Evolutionary conservation across 2,113 vertebrate species (phyloP).

Genomic region (Alectura lathami): DNA sequence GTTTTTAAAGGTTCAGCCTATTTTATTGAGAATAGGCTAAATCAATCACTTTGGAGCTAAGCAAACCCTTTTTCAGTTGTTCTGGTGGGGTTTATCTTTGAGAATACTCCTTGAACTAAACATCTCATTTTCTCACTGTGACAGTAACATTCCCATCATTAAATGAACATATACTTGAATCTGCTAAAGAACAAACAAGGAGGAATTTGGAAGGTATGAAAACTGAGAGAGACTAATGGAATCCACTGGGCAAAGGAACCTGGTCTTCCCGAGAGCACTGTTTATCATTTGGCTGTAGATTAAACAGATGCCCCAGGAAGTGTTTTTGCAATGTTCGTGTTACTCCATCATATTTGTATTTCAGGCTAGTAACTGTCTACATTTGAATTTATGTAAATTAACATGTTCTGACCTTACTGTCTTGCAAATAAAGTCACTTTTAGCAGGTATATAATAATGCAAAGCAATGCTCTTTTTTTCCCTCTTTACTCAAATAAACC

Average conservation of each 20-base stretch:
- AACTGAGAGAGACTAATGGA: background rate
- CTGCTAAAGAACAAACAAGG: background rate
- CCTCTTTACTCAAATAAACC: conserved; percentile 3
- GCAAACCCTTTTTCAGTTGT: background rate
- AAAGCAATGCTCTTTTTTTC: background rate
- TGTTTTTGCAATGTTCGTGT: conserved; percentile 45
- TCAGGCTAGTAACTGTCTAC: background rate
- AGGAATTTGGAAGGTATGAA: conserved; percentile 3
- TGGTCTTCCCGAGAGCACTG: conserved; percentile 16
- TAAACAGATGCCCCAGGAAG: conserved; percentile 55
- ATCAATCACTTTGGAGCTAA: background rate
- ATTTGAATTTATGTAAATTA: conserved; percentile 46
- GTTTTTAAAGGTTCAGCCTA: background rate
- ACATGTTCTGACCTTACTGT: conserved; percentile 2
- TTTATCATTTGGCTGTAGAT: conserved; percentile 63
- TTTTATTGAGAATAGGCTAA: background rate
- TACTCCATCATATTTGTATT: conserved; percentile 45
- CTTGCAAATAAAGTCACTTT: conserved; percentile 3
- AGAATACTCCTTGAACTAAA: background rate
- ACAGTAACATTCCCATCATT: background rate
- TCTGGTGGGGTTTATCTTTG: background rate
- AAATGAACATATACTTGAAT: background rate
- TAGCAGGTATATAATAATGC: background rate
- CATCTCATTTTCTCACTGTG: background rate
- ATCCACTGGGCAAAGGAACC: background rate